Evolutionary conservation across 2,113 vertebrate genomes (phyloP).

Genomic region (Baryphthengus martii): DNA sequence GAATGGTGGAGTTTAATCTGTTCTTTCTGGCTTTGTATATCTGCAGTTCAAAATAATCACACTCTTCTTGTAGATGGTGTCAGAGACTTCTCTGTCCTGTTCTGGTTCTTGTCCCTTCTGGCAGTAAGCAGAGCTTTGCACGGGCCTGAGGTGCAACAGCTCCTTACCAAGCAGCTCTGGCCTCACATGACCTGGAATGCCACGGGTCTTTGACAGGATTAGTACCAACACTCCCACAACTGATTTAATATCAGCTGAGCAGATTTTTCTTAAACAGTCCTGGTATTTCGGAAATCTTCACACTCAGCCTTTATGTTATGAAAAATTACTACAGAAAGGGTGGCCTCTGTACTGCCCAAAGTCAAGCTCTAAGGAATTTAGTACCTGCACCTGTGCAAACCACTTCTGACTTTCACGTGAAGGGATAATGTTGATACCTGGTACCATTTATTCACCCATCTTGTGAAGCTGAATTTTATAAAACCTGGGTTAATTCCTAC

Average conservation of each 20-base stretch:
- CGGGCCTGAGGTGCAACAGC: background rate
- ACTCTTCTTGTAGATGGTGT: background rate
- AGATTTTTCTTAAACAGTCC: background rate
- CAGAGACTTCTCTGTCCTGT: background rate
- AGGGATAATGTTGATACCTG: background rate
- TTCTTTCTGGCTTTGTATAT: slow-evolving; percentile 26
- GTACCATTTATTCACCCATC: background rate
- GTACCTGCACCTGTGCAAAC: background rate
- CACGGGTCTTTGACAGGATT: background rate
- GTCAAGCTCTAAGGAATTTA: background rate
- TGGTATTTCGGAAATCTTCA: background rate
- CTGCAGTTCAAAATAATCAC: background rate
- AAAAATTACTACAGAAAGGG: background rate
- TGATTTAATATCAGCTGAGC: background rate
- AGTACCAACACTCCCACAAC: background rate
- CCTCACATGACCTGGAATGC: background rate
- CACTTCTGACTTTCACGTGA: background rate
- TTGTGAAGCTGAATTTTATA: background rate
- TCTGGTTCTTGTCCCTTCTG: background rate
- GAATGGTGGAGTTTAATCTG: background rate
- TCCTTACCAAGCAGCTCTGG: background rate
- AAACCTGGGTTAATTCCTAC: background rate
- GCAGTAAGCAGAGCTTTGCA: background rate
- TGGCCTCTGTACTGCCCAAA: background rate
- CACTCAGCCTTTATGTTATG: background rate